Conservation (phyloP, 2,888 invertebrate species). For the Temnothorax ravouxi region DNA sequence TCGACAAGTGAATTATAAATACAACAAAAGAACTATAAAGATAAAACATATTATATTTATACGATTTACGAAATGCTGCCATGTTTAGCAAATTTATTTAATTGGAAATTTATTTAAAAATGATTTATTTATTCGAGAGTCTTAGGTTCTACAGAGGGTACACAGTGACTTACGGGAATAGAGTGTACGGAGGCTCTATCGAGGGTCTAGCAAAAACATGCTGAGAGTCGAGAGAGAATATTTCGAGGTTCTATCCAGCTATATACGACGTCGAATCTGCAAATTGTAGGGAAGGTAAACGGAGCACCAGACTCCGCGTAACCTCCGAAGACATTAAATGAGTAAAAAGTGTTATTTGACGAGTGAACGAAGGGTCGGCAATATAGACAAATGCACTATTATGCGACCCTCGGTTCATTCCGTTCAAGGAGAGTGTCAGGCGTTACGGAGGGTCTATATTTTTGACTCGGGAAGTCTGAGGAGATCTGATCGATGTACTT, state of each 20-base stretch:
- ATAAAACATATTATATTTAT: neutral
- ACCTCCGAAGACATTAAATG: neutral
- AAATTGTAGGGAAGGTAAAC: neutral
- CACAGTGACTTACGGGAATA: neutral
- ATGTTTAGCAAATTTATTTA: neutral
- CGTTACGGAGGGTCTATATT: too few species aligned
- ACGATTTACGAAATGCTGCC: neutral
- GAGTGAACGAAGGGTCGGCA: neutral
- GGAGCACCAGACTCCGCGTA: neutral
- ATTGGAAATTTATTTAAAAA: neutral
- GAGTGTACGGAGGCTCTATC: neutral
- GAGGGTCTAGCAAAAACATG: too few species aligned
- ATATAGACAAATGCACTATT: too few species aligned
- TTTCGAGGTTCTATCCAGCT: neutral
- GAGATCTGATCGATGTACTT: conserved; percentile 83
- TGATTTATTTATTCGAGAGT: neutral
- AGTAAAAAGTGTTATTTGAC: neutral
- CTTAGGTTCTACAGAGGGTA: too few species aligned
- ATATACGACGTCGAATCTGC: neutral
- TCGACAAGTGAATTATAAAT: neutral
- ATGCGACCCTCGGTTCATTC: neutral
- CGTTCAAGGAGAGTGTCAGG: too few species aligned
- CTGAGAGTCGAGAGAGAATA: neutral
- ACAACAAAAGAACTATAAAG: neutral
- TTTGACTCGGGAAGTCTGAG: too few species aligned